phyloP scores from a whole-genome alignment of 1,140 invertebrate species.

The Adelges cooleyi region DNA sequence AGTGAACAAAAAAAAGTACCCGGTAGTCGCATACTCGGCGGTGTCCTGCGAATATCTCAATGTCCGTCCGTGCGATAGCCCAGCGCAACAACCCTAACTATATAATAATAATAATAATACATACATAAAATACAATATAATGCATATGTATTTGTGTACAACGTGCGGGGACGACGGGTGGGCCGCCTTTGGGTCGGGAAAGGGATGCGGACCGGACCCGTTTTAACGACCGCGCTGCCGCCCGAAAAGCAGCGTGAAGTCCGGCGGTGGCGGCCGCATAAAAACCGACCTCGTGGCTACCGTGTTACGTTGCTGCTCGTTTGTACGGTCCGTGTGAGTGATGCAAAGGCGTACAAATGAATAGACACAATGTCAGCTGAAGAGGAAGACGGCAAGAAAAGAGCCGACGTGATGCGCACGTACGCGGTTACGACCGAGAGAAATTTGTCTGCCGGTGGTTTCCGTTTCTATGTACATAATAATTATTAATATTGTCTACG shows the following conservation, averaged over 20 bases:
- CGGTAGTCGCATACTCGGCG: not conserved
- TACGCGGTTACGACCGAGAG: not conserved
- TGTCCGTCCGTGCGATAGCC: too few species aligned
- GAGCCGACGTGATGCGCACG: not conserved
- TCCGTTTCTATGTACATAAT: too few species aligned
- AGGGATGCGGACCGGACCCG: not conserved
- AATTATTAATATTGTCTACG: too few species aligned
- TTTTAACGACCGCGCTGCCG: not conserved
- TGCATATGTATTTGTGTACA: too few species aligned
- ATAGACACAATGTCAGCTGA: too few species aligned
- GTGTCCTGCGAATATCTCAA: too few species aligned
- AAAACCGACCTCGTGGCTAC: not conserved
- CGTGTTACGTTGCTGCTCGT: constrained; percentile 10
- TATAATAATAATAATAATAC: too few species aligned
- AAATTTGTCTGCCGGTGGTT: too few species aligned
- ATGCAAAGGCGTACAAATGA: too few species aligned
- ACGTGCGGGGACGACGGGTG: not conserved
- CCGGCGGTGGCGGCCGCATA: not conserved
- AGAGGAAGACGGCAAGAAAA: not conserved
- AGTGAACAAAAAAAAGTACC: not conserved
- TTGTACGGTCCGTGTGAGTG: too few species aligned
- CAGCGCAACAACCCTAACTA: too few species aligned
- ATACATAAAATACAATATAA: too few species aligned
- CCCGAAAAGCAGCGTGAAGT: constrained; percentile 9
- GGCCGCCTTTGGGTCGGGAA: not conserved